Evolutionary conservation across 2,113 vertebrate species (phyloP), one percentile per base, ranked within the genome.

Genomic region (Scophthalmus maximus): DNA sequence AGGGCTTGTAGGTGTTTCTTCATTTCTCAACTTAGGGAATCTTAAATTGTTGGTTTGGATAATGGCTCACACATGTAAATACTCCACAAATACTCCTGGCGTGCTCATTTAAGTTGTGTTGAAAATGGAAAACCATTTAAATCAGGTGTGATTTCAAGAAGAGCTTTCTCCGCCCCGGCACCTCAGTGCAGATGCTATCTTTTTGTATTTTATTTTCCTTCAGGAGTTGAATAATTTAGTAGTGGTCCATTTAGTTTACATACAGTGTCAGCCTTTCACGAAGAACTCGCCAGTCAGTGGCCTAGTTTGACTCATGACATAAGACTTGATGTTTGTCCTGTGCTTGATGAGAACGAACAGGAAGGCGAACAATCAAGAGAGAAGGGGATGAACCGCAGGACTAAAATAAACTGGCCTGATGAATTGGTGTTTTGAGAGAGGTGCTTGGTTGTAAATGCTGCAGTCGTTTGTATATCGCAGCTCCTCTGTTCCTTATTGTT

Each of bases 191-290:
- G 50, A 73, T 50, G 62, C 50, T 64, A 53, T 77, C 57, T 57
- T 82, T 30, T 53, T 67, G 46, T 67, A 83, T 44, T 52, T 51
- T 61, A 63, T 67, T 56, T 75, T 65, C 56, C 3, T 58, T 69
- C 20, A 32, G 23, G 18, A 61, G 20, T 60, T 89, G 72, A 90
- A 90, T 91, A 57, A 90, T 91, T 91, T 83, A 90, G 77, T 76
- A 61, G 57, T 26, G 70, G 67, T 90, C 84, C 87, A 87, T 83
- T 88, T 82, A 87, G 79, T 86, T 88, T 79, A 81, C 73, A 77
- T 79, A 82, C 88, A 85, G 83, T 88, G 83, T 88, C 88, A 88
- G 89, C 81, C 42, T 77, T 88, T 89, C 66, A 65, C 68, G 18
- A 81, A 62, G 52, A 71, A 58, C 55, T 46, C 56, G 73, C 50